Percentiles rank a stretch among this genome's conserved stretches.
phyloP scores from a whole-genome alignment of 2,113 vertebrate species.

The Daubentonia madagascariensis region DNA sequence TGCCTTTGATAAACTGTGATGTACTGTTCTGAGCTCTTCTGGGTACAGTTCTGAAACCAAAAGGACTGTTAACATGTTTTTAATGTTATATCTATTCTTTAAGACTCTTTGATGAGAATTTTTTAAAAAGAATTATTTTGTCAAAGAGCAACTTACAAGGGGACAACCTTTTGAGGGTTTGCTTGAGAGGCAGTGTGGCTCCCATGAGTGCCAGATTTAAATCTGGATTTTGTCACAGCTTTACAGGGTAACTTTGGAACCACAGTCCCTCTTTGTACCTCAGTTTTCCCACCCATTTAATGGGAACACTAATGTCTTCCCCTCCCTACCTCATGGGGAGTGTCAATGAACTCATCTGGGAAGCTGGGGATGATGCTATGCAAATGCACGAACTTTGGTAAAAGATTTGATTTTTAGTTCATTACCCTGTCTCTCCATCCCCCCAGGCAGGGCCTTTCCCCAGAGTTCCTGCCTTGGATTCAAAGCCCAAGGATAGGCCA shows the following conservation, averaged over 20 bases:
- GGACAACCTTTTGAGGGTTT: neutral
- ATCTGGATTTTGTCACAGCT: neutral
- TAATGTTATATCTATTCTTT: conserved; percentile 51
- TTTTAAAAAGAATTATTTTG: neutral
- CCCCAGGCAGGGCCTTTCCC: neutral
- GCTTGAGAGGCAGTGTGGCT: neutral
- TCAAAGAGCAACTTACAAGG: neutral
- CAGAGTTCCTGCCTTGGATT: neutral
- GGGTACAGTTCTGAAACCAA: conserved; percentile 40
- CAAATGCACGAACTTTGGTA: conserved; percentile 15
- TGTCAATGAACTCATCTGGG: neutral
- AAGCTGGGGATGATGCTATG: conserved; percentile 56
- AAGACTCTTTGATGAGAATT: conserved; percentile 32
- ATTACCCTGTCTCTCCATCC: neutral
- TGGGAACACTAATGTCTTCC: conserved; percentile 54
- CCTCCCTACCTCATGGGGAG: conserved; percentile 39
- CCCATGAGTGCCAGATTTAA: neutral
- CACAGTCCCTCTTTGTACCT: conserved; percentile 48
- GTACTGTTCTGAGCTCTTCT: conserved; percentile 24
- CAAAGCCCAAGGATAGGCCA: neutral
- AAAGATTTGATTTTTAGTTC: neutral
- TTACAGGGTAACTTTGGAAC: conserved; percentile 48
- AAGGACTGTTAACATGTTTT: conserved; percentile 61
- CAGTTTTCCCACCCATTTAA: conserved; percentile 46
- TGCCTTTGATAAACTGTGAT: conserved; percentile 60